Percentiles rank a stretch among this genome's conserved stretches.
These are phyloP conservation scores for Prorops nasuta DNA, from an alignment of 1,140 invertebrate genomes.

Conservation along the genomic window DNA sequence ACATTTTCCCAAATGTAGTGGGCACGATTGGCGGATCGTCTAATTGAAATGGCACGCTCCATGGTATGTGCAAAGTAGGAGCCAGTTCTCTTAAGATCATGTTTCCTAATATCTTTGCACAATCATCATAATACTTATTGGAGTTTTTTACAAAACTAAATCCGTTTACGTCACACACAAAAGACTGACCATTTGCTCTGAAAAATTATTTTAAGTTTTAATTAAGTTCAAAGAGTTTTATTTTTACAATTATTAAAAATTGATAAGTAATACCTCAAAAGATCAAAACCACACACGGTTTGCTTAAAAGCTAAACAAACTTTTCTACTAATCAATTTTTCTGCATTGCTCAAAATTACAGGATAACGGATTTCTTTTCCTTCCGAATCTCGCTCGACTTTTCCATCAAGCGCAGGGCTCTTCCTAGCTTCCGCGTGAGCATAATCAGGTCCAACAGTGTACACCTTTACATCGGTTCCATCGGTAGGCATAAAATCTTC, in stretches of 20 bases:
- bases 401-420: slow-evolving; percentile 95
- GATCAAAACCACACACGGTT: slow-evolving; percentile 99
- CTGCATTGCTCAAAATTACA: slow-evolving; percentile 94
- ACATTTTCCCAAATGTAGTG: slow-evolving; percentile 98
- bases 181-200: slow-evolving; percentile 96
- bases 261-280: slow-evolving; percentile 71
- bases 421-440: slow-evolving; percentile 99
- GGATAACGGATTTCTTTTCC: slow-evolving; percentile 99
- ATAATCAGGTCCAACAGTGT: slow-evolving; percentile 96
- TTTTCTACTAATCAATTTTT: slow-evolving; percentile 98
- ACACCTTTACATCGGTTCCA: slow-evolving; percentile 77
- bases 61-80: slow-evolving; percentile 93
- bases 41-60: slow-evolving; percentile 93
- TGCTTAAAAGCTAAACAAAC: slow-evolving; percentile 98
- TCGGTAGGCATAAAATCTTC: slow-evolving; percentile 99
- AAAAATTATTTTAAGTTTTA: slow-evolving; percentile 36
- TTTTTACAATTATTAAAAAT: not conserved
- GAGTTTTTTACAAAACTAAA: slow-evolving; percentile 99
- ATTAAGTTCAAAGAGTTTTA: not conserved
- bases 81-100: slow-evolving; percentile 91
- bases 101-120: slow-evolving; percentile 95
- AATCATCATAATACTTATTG: slow-evolving; percentile 99
- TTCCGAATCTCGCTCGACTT: slow-evolving; percentile 97
- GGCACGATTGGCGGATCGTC: slow-evolving; percentile 99
- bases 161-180: slow-evolving; percentile 99